Evolutionary conservation across 2,888 invertebrate genomes (phyloP).

Genomic region (Herminia tarsipennalis): DNA sequence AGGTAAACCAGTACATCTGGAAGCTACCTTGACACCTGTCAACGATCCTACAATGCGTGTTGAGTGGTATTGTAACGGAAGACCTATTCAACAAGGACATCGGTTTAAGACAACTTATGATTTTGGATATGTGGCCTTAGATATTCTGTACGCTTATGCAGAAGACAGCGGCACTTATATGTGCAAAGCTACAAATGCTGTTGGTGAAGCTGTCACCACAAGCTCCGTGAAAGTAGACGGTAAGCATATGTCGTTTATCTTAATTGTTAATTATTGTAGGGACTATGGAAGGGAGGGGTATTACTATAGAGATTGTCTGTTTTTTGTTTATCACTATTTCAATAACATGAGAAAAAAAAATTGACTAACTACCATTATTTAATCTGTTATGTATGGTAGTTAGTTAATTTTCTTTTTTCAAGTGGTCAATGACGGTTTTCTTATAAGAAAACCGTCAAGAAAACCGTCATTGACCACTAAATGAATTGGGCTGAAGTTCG

Average conservation of each 20-base stretch:
- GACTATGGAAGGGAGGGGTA: too few species aligned
- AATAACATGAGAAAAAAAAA: too few species aligned
- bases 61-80: conserved; percentile 98
- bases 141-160: conserved; percentile 97
- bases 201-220: conserved; percentile 97
- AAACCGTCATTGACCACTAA: too few species aligned
- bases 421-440: too few species aligned
- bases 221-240: conserved; percentile 95
- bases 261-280: too few species aligned
- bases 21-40: conserved; percentile 97
- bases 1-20: conserved; percentile 95
- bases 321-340: too few species aligned
- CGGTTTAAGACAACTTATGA: conserved; percentile 98
- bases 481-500: too few species aligned
- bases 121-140: conserved; percentile 98
- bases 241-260: too few species aligned
- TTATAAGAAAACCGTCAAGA: too few species aligned
- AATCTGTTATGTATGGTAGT: not conserved
- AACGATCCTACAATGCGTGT: conserved; percentile 99
- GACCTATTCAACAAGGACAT: conserved; percentile 96
- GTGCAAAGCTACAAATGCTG: conserved; percentile 97
- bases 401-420: too few species aligned
- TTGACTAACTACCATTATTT: too few species aligned
- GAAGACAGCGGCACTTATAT: conserved; percentile 99
- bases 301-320: too few species aligned